Evolutionary conservation across 1,140 invertebrate genomes (phyloP).

Genomic region (Pseudoatta argentina): DNA sequence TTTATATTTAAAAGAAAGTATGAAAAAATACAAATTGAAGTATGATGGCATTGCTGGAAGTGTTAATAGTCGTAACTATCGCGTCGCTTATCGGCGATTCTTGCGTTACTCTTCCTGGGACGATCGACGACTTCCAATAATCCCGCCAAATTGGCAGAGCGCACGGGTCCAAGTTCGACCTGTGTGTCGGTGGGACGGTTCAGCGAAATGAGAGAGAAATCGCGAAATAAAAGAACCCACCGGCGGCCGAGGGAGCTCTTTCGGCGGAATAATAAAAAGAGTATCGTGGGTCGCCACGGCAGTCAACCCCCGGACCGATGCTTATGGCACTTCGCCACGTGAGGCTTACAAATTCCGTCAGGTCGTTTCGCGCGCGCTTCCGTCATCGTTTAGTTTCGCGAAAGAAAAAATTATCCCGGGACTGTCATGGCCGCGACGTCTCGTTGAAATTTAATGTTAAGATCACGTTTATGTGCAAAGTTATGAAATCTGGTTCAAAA

Average conservation of each 20-base stretch:
- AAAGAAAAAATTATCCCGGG: conserved; percentile 18
- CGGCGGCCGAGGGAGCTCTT: conserved; percentile 55
- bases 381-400: conserved; percentile 61
- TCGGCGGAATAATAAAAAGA: conserved; percentile 71
- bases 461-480: background rate
- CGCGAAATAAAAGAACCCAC: conserved; percentile 73
- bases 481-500: background rate
- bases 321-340: conserved; percentile 71
- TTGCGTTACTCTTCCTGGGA: conserved; percentile 49
- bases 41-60: background rate
- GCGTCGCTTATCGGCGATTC: conserved; percentile 28
- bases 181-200: conserved; percentile 60
- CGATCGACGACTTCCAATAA: conserved; percentile 66
- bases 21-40: background rate
- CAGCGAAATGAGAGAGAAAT: conserved; percentile 76
- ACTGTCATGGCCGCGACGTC: background rate
- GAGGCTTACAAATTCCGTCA: conserved; percentile 73
- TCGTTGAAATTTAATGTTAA: background rate
- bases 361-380: conserved; percentile 63
- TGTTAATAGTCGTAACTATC: conserved; percentile 49
- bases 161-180: conserved; percentile 45
- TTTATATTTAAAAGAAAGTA: conserved; percentile 4
- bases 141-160: conserved; percentile 68
- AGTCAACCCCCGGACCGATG: conserved; percentile 70
- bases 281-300: conserved; percentile 72